phyloP scores from a whole-genome alignment of 2,797 vertebrate genomes.

The Poliocrania exsul region DNA sequence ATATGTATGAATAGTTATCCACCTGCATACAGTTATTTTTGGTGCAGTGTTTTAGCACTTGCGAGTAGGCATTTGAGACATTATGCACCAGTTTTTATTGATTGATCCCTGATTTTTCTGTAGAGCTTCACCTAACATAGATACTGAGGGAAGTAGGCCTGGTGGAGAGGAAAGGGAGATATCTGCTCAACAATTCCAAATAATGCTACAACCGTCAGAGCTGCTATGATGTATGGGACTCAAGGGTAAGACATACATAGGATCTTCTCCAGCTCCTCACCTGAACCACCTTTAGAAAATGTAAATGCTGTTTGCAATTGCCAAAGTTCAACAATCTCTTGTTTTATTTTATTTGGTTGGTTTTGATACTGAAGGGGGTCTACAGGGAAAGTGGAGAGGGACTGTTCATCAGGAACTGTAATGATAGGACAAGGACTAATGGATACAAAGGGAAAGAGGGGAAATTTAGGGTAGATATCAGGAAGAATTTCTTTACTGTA shows the following conservation, averaged over 20 bases:
- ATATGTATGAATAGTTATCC: constrained; percentile 47
- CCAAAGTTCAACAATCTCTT: neutral
- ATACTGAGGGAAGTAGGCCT: neutral
- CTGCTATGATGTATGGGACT: neutral
- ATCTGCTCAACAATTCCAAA: neutral
- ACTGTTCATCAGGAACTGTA: neutral
- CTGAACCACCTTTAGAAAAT: neutral
- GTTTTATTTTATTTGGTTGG: neutral
- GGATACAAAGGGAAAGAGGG: neutral
- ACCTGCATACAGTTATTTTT: constrained; percentile 39
- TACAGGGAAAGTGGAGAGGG: neutral
- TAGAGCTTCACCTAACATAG: neutral
- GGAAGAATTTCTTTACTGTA: neutral
- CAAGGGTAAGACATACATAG: neutral
- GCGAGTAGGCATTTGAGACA: constrained; percentile 11
- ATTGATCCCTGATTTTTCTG: neutral
- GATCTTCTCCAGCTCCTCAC: neutral
- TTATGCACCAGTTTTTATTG: neutral
- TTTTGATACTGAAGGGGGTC: neutral
- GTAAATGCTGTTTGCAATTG: neutral
- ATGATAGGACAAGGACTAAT: neutral
- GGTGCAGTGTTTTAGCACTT: neutral
- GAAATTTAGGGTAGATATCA: neutral
- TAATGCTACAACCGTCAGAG: neutral
- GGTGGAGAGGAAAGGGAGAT: neutral